Percentiles rank a stretch among this genome's conserved stretches.
Evolutionary conservation across 2,797 vertebrate genomes (phyloP).

Genomic region (Siniperca undulata): DNA sequence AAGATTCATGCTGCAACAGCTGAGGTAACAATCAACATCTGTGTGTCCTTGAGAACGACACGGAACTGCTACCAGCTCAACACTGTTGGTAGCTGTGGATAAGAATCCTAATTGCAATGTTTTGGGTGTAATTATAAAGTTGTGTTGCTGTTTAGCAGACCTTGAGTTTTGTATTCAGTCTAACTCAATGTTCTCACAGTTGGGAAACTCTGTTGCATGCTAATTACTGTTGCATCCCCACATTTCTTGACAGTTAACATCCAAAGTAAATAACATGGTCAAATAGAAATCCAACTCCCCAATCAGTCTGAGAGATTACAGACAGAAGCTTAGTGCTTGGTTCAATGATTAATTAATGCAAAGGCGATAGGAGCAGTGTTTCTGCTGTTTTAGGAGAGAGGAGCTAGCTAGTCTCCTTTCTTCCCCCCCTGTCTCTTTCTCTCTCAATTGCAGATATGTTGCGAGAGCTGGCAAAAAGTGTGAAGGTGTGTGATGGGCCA

Average conservation of each 20-base stretch:
- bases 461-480: constrained; percentile 37
- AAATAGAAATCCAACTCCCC: constrained; percentile 61
- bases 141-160: constrained; percentile 21
- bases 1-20: constrained; percentile 15
- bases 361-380: constrained; percentile 59
- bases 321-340: constrained; percentile 36
- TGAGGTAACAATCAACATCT: constrained; percentile 37
- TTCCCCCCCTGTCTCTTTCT: constrained; percentile 18
- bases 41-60: constrained; percentile 49
- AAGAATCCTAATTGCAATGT: constrained; percentile 47
- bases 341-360: constrained; percentile 72
- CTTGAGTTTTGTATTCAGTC: constrained; percentile 30
- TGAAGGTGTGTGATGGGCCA: constrained; percentile 37
- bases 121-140: constrained; percentile 33
- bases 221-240: constrained; percentile 33
- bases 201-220: constrained; percentile 30
- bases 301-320: constrained; percentile 70
- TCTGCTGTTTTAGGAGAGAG: constrained; percentile 63
- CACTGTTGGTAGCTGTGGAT: constrained; percentile 7
- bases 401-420: constrained; percentile 32
- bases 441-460: constrained; percentile 54
- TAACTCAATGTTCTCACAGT: constrained; percentile 13
- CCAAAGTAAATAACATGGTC: constrained; percentile 60
- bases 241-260: constrained; percentile 47
- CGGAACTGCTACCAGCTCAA: constrained; percentile 32